These are phyloP conservation scores for Myanophis thanlyinensis DNA, from an alignment of 2,113 vertebrate species.

Conservation along the genomic window DNA sequence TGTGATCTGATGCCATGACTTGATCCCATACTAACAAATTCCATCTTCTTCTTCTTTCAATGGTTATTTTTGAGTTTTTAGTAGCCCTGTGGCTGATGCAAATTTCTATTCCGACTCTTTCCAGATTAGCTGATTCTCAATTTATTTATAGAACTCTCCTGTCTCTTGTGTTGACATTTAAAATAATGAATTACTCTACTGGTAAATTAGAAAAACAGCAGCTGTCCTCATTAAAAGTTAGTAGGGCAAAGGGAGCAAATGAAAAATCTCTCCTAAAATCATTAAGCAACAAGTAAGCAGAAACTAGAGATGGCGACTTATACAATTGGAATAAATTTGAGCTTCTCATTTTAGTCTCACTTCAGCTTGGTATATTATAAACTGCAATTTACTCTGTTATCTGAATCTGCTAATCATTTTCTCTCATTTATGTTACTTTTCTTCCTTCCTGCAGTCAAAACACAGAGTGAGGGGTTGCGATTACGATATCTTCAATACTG, in stretches of 20 bases:
- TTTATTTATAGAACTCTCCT: conserved; percentile 1
- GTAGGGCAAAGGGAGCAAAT: background rate
- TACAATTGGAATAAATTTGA: background rate
- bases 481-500: background rate
- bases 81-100: conserved; percentile 7
- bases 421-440: background rate
- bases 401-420: background rate
- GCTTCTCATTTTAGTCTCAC: background rate
- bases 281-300: conserved; percentile 1
- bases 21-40: background rate
- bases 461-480: too few species aligned
- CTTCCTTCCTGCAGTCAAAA: background rate
- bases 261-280: background rate
- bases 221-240: conserved; percentile 15
- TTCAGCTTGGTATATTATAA: background rate
- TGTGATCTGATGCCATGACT: background rate
- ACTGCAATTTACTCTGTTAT: background rate
- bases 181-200: conserved; percentile 21
- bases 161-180: conserved; percentile 24
- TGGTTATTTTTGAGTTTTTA: conserved; percentile 2
- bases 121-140: conserved; percentile 4
- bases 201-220: conserved; percentile 28
- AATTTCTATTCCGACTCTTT: conserved; percentile 8
- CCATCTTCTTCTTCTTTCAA: background rate
- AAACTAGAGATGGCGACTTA: background rate